Conservation (phyloP, 2,113 vertebrate species). For the Camelus dromedarius region DNA sequence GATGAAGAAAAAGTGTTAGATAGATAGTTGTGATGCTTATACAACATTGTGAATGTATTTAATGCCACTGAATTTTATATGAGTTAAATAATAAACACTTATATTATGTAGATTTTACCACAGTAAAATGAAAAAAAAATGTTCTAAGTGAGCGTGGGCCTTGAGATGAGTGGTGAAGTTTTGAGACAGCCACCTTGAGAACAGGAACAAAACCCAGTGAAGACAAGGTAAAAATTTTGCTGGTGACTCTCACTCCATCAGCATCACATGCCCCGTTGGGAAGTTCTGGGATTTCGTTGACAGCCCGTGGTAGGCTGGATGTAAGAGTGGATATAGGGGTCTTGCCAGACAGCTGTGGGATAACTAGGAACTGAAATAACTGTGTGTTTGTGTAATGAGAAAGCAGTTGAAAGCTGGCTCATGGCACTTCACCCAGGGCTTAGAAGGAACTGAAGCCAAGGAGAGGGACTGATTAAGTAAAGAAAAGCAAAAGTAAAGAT, state of each 20-base stretch:
- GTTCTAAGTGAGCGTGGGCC: not conserved
- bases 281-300: not conserved
- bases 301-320: not conserved
- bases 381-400: not conserved
- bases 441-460: not conserved
- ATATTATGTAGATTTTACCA: not conserved
- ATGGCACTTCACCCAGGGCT: not conserved
- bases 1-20: not conserved
- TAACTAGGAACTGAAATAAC: not conserved
- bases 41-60: not conserved
- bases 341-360: not conserved
- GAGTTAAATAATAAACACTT: not conserved
- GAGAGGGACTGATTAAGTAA: not conserved
- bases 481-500: constrained; percentile 4
- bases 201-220: not conserved
- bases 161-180: not conserved
- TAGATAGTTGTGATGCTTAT: not conserved
- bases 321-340: not conserved
- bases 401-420: not conserved
- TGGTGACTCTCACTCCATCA: too few relatives aligned
- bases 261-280: not conserved
- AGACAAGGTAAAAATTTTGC: not conserved
- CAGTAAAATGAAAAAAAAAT: not conserved
- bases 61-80: not conserved
- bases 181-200: not conserved